Evolutionary conservation across 2,888 invertebrate genomes (phyloP), one percentile per base, ranked within the genome.

Genomic region (Rhodophaea formosa): DNA sequence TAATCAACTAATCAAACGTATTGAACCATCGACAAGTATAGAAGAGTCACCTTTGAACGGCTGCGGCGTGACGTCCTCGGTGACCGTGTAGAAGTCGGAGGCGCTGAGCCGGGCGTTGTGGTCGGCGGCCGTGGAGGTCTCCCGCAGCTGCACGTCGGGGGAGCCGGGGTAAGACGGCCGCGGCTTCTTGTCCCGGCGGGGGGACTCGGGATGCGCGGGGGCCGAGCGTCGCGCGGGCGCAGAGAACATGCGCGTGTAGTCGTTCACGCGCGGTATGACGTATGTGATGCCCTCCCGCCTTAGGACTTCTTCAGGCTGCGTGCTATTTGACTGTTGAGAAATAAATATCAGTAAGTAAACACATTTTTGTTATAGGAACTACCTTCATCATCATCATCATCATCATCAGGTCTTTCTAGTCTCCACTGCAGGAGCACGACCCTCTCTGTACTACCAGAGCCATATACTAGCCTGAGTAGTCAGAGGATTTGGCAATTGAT

Each of bases 201-300:
- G 89, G 1, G 88, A 87, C 74, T 88, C 88, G 1, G 89, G 86
- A 66, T 84, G 88, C 62, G 88, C 82, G 59, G 88, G 82, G 59
- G 85, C 91, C 0, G 86, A 67, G 59, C 88, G 83, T 0, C 88
- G 86, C 30, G 84, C 86, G 29, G 91, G 84, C 59, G 88, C 82
- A 0, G 90, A 90, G 72, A 91, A 91, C 91, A 92, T 91, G 45
- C 92, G 88, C 67, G 88, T 86, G 81, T 91, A 91, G 76, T 92
- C 92, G 75, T 90, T 90, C 47, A 82, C 86, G 8, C 93, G 92
- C 5, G 95, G 94, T 67, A 93, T 86, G 64, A 94, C 93, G 79
- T 93, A 95, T 46, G 92, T 92, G 57, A 94, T 86, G 0, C 86
- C 84, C 62, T 86, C 87, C 16, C 85, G 77, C 6, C 86, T 75